phyloP scores from a whole-genome alignment of 2,113 vertebrate species.

The Serinus canaria region DNA sequence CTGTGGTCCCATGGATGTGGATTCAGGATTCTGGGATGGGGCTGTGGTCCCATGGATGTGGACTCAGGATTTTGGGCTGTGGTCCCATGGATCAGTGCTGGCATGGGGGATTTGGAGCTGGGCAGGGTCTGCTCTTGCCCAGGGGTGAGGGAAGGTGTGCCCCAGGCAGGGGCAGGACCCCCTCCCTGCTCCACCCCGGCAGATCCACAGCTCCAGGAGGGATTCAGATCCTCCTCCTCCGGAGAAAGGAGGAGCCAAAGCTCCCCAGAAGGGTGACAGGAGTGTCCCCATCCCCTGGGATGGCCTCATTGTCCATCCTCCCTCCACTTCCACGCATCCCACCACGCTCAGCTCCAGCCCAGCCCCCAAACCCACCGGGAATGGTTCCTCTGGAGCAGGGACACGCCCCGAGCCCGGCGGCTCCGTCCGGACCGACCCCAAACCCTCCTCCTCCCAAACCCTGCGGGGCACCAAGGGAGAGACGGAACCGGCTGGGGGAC shows the following conservation, averaged over 20 bases:
- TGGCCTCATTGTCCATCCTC: background rate
- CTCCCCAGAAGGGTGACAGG: background rate
- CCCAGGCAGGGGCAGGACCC: background rate
- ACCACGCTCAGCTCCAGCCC: fast-evolving
- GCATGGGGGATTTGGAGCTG: background rate
- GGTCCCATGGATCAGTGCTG: background rate
- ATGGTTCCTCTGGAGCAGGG: background rate
- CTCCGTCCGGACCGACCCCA: background rate
- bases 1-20: background rate
- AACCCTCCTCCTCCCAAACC: background rate
- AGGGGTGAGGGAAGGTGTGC: background rate
- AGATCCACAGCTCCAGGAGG: background rate
- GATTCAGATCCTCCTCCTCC: background rate
- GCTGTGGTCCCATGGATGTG: fast-evolving
- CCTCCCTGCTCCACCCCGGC: background rate
- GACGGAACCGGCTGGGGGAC: background rate
- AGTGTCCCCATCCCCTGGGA: fast-evolving
- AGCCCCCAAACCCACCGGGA: background rate
- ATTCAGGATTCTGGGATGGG: no score
- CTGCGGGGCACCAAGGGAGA: background rate
- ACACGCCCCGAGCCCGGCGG: background rate
- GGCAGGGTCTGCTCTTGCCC: background rate
- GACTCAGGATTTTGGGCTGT: background rate
- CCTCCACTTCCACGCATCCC: fast-evolving
- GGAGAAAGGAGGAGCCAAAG: fast-evolving